Conservation (phyloP, 2,797 vertebrate genomes). For the Nyctalus aviator region DNA sequence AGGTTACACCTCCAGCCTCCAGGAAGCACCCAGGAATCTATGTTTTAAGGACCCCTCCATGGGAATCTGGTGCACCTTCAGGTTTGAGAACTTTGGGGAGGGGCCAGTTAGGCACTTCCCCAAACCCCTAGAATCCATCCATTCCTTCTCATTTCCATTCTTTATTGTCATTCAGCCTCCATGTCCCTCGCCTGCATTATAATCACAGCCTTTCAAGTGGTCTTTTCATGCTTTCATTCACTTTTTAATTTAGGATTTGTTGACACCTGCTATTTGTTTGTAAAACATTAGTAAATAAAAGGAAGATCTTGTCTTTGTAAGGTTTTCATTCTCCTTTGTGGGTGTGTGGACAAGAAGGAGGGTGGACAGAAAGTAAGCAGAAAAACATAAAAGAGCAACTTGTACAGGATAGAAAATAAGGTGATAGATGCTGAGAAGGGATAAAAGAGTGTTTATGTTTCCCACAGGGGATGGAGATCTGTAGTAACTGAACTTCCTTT, state of each 20-base stretch:
- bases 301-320: background rate
- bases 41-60: background rate
- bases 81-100: background rate
- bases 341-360: rapidly evolving
- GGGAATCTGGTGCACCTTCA: background rate
- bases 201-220: background rate
- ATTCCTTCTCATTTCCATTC: background rate
- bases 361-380: background rate
- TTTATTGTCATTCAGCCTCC: background rate
- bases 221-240: background rate
- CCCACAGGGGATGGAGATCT: background rate
- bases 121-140: background rate
- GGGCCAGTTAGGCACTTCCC: background rate
- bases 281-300: background rate
- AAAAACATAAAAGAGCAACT: background rate
- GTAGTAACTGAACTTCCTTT: background rate
- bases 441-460: background rate
- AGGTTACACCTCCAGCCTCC: background rate
- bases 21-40: background rate
- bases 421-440: background rate
- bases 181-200: background rate
- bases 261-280: background rate
- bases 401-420: background rate
- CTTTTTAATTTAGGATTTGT: background rate
- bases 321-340: background rate